phyloP scores from a whole-genome alignment of 2,797 vertebrate genomes.

The Neomorphus geoffroyi region DNA sequence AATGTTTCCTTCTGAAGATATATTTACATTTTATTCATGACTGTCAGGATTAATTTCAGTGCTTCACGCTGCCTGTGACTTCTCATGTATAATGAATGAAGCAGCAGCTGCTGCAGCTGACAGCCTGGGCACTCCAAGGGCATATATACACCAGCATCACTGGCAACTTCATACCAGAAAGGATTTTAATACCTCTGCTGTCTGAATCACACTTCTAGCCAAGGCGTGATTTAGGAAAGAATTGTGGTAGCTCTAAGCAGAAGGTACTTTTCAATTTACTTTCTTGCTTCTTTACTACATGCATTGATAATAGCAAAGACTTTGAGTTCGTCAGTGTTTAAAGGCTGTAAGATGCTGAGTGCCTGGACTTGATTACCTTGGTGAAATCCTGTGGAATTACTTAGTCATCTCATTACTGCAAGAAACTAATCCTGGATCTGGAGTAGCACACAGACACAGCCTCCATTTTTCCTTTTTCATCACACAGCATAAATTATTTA shows the following conservation, averaged over 20 bases:
- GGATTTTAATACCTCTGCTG: conserved; percentile 4
- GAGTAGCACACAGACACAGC: not conserved
- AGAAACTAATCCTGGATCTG: conserved; percentile 25
- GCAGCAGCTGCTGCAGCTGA: conserved; percentile 70
- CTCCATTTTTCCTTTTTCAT: not conserved
- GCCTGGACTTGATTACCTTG: not conserved
- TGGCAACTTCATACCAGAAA: conserved; percentile 36
- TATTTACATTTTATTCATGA: conserved; percentile 75
- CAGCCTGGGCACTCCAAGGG: conserved; percentile 67
- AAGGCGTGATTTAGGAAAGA: not conserved
- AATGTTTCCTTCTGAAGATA: conserved; percentile 57
- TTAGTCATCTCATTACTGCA: not conserved
- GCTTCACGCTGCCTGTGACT: conserved; percentile 49
- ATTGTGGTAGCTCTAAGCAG: not conserved
- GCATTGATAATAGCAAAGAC: not conserved
- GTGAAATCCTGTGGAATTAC: conserved; percentile 21
- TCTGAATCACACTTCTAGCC: not conserved
- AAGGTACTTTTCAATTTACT: not conserved
- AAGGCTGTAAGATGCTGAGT: not conserved
- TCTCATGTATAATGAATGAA: conserved; percentile 75
- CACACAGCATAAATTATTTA: not conserved
- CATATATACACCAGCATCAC: conserved; percentile 14
- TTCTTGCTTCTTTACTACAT: not conserved
- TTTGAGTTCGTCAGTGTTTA: not conserved
- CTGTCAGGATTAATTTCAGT: conserved; percentile 69